Percentiles rank a stretch among this genome's conserved stretches.
phyloP scores from a whole-genome alignment of 2,797 vertebrate species.

The Melanotaenia parkinsoni region DNA sequence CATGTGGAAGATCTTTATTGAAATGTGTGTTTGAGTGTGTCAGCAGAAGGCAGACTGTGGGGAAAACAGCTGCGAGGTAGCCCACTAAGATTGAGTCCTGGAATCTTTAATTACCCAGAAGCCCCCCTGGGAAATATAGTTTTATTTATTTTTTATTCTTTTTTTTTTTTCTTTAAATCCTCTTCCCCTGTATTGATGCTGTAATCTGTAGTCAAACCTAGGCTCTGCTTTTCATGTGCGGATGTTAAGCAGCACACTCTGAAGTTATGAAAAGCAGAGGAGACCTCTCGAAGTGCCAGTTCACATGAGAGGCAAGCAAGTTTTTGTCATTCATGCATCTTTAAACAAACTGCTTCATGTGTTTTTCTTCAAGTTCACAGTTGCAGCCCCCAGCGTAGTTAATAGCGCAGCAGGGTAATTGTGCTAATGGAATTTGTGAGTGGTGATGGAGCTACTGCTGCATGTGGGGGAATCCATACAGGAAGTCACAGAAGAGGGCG shows the following conservation, averaged over 20 bases:
- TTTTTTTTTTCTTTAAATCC: slow-evolving; percentile 34
- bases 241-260: slow-evolving; percentile 31
- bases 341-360: slow-evolving; percentile 37
- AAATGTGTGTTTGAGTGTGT: slow-evolving; percentile 32
- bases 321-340: background rate
- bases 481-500: slow-evolving; percentile 44
- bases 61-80: slow-evolving; percentile 61
- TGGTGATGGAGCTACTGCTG: slow-evolving; percentile 41
- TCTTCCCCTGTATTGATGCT: slow-evolving; percentile 27
- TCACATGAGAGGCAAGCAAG: background rate
- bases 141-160: slow-evolving; percentile 7
- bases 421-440: slow-evolving; percentile 56
- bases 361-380: slow-evolving; percentile 43
- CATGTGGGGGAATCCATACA: slow-evolving; percentile 58
- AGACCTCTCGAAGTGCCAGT: slow-evolving; percentile 17
- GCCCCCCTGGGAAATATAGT: slow-evolving; percentile 57
- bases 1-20: slow-evolving; percentile 38
- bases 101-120: slow-evolving; percentile 68
- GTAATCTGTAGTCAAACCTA: slow-evolving; percentile 34
- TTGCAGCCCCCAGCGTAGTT: slow-evolving; percentile 25
- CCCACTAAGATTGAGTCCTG: slow-evolving; percentile 43
- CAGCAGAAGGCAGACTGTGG: slow-evolving; percentile 43
- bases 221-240: slow-evolving; percentile 26
- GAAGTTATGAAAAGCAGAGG: slow-evolving; percentile 31
- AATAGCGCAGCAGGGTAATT: slow-evolving; percentile 46